Conservation (phyloP, 2,113 vertebrate species). For the Irena cyanogastra region DNA sequence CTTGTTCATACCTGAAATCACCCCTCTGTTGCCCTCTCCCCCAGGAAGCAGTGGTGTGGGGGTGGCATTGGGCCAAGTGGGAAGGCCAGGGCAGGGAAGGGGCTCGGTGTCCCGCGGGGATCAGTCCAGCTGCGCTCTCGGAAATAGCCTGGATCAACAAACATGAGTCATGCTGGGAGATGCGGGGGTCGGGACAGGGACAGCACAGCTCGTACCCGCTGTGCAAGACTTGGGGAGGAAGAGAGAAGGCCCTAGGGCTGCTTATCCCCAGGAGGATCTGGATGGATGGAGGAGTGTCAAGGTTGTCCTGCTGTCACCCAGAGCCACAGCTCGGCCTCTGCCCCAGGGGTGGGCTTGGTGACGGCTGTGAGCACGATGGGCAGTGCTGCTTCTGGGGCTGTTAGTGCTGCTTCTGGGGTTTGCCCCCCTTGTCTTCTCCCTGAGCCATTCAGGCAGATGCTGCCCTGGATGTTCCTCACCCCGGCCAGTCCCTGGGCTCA, state of each 20-base stretch:
- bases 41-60: rapidly evolving
- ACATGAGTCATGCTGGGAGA: constrained; percentile 47
- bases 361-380: background rate
- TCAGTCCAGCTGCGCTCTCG: constrained; percentile 4
- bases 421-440: background rate
- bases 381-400: background rate
- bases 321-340: background rate
- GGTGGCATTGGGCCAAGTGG: background rate
- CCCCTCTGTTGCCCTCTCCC: background rate
- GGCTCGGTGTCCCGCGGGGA: background rate
- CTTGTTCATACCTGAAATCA: background rate
- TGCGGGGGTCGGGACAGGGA: background rate
- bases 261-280: background rate
- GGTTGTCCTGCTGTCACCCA: background rate
- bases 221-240: background rate
- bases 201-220: constrained; percentile 1
- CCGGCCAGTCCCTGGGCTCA: rapidly evolving
- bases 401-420: background rate
- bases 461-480: background rate
- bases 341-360: background rate
- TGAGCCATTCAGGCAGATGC: background rate
- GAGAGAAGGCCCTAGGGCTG: background rate
- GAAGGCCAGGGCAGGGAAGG: background rate
- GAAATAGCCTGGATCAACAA: constrained; percentile 59
- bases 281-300: background rate